Evolutionary conservation across 2,797 vertebrate species (phyloP).

Genomic region (Austrolebias charrua): DNA sequence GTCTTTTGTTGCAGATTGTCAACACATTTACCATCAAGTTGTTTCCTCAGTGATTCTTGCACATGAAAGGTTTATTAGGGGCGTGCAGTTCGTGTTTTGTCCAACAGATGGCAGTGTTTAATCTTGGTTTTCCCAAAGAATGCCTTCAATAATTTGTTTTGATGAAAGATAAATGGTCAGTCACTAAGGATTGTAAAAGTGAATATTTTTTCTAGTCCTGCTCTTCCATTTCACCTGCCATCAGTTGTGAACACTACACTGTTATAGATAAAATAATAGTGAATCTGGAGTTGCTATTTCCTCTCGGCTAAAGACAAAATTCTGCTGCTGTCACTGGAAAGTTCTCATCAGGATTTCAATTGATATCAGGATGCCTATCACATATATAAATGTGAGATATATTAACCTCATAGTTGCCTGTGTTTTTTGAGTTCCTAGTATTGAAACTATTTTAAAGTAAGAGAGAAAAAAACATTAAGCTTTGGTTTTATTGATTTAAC

Average conservation of each 20-base stretch:
- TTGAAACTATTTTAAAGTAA: too few species aligned
- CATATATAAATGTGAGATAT: neutral
- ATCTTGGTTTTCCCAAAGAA: conserved; percentile 23
- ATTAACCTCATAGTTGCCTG: too few species aligned
- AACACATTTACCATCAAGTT: neutral
- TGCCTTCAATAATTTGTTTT: neutral
- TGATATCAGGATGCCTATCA: conserved; percentile 16
- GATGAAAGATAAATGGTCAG: neutral
- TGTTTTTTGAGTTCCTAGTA: too few species aligned
- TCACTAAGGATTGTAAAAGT: neutral
- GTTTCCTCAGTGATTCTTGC: neutral
- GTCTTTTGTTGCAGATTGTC: conserved; percentile 1
- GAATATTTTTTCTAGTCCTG: neutral
- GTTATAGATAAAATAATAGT: neutral
- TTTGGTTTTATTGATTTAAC: too few species aligned
- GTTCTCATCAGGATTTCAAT: conserved; percentile 21
- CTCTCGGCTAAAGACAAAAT: neutral
- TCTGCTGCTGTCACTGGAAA: neutral
- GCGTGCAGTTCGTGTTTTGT: conserved; percentile 8
- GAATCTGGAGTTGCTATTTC: conserved; percentile 3
- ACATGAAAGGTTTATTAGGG: neutral
- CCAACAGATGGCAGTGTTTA: conserved; percentile 68
- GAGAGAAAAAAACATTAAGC: too few species aligned
- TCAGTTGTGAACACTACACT: neutral
- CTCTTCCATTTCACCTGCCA: neutral